Base-by-base conservation (phyloP, 2,113 vertebrate genomes). In the Ifrita kowaldi region DNA sequence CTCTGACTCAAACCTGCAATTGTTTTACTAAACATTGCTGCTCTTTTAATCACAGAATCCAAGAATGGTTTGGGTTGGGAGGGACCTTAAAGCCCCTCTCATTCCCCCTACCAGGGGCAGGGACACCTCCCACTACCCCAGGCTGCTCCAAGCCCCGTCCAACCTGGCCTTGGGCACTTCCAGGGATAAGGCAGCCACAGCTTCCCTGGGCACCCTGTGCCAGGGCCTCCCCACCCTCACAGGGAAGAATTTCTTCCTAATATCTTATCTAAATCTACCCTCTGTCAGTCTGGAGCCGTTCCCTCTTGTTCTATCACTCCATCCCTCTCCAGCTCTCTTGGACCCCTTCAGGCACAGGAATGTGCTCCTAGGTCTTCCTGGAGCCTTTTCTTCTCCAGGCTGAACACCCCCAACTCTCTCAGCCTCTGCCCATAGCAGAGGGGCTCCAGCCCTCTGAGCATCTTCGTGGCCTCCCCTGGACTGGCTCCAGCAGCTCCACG, bases 81-180 rank as follows among this genome's bases (percentile, higher is more conserved):
- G 20, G 7, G 13, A 46, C 20, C 33, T 52, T n/a, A 47, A 53
- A 30, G 33, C 1, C 21, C 23, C 46, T 17, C 16, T 24, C 0
- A 0, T 52, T 59, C 53, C 3, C 26, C 20, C 10, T 39, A 16
- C 4, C 55, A 24, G 18, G n/a, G 37, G 22, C 55, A 57, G 42
- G 42, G 42, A 57, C 69, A 52, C 22, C 9, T 69, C 10, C 18
- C 39, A 53, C 15, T 4, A 1, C 1, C 2, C 12, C 33, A 39
- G 23, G 5, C 0, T 53, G 28, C 41, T 63, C 20, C n/a, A 21
- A 79, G 65, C 20, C 41, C 57, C 0, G 0, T 56, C 57, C 75
- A 64, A 1, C 7, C 41, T 15, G 14, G 57, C 1, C 57, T 15
- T 35, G 49, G 7, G 12, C 65, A 56, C 13, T 41, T 1, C 41